Conservation (phyloP, 2,888 invertebrate genomes). For the Tenthredo livida region DNA sequence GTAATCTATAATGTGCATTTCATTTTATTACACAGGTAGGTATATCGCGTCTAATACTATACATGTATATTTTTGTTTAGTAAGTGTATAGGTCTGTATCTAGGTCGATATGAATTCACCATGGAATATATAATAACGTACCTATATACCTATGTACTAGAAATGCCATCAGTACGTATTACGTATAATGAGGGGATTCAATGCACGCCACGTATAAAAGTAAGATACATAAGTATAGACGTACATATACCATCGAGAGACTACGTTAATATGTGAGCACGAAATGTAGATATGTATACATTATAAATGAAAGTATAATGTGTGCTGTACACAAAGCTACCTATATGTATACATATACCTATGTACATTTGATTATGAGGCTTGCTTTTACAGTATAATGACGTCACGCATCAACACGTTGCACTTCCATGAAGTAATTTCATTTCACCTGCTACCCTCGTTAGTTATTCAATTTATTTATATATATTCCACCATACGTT, state of each 20-base stretch:
- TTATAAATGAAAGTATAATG: not conserved
- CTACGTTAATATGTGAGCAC: not conserved
- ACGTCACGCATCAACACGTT: constrained; percentile 37
- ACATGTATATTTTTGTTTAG: not conserved
- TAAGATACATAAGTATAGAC: not conserved
- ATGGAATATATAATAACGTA: constrained; percentile 9
- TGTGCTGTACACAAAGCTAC: not conserved
- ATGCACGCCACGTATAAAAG: not conserved
- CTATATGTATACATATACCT: too few relatives aligned
- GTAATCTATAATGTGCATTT: not conserved
- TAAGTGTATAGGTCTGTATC: constrained; percentile 8
- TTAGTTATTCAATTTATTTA: constrained; percentile 3
- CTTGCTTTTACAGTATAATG: not conserved
- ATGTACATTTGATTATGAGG: not conserved
- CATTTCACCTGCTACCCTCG: not conserved
- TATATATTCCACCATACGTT: not conserved
- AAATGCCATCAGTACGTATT: constrained; percentile 9
- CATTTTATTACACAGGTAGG: too few relatives aligned
- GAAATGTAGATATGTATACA: not conserved
- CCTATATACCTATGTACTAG: not conserved
- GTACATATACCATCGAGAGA: not conserved
- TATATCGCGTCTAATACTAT: not conserved
- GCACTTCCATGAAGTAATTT: constrained; percentile 4
- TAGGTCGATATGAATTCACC: constrained; percentile 30
- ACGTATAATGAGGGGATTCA: constrained; percentile 1